These are phyloP conservation scores for Chironomus tentans DNA, from an alignment of 2,888 invertebrate species.

Conservation along the genomic window DNA sequence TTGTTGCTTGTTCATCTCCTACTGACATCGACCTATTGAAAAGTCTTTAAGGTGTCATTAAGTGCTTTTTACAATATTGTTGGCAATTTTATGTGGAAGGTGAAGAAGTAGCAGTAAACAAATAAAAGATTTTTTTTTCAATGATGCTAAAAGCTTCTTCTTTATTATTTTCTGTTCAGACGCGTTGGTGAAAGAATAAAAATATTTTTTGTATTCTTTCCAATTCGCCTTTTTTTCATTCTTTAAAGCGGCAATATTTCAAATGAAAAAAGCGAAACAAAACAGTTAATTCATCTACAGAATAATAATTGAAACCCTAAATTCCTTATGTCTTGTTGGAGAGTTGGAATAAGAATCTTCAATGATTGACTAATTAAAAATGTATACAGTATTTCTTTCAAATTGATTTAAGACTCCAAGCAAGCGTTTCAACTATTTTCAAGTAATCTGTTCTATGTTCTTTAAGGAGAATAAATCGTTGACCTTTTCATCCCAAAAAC, in stretches of 20 bases:
- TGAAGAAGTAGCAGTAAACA: neutral
- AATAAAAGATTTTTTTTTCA: neutral
- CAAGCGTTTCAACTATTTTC: too few species aligned
- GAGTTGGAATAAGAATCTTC: too few species aligned
- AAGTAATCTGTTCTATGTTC: too few species aligned
- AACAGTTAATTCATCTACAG: too few species aligned
- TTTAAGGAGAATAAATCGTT: too few species aligned
- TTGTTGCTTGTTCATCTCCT: neutral
- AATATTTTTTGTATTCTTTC: neutral
- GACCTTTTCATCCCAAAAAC: too few species aligned
- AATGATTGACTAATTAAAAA: too few species aligned
- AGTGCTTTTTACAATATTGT: neutral
- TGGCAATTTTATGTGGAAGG: neutral
- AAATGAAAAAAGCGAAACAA: too few species aligned
- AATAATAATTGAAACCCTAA: too few species aligned
- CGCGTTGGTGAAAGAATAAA: neutral
- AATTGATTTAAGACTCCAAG: too few species aligned
- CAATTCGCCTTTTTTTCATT: neutral
- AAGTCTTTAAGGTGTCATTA: slow-evolving; percentile 1
- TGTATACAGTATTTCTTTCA: too few species aligned
- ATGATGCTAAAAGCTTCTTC: neutral
- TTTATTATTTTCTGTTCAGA: neutral
- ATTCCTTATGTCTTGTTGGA: too few species aligned
- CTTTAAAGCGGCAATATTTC: neutral
- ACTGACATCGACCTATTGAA: neutral